A percentile compares a stretch with the other conserved stretches of the same genome.
Evolutionary conservation across 2,888 invertebrate genomes (phyloP).

Genomic region (Achlya flavicornis): DNA sequence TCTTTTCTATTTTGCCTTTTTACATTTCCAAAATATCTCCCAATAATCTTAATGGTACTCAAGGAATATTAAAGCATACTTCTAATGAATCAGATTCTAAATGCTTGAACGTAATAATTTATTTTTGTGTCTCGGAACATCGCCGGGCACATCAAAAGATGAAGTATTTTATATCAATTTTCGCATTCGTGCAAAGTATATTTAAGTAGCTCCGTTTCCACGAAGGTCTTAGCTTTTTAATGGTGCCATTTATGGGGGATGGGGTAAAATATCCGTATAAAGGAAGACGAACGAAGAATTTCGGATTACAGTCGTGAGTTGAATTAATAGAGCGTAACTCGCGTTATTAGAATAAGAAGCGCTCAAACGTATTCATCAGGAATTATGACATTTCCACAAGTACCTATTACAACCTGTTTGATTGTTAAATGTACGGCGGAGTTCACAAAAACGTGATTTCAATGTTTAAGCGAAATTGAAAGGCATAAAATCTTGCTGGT

Average conservation of each 20-base stretch:
- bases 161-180: slow-evolving; percentile 81
- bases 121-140: slow-evolving; percentile 39
- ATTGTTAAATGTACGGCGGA: slow-evolving; percentile 7
- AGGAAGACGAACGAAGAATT: slow-evolving; percentile 62
- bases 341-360: slow-evolving; percentile 41
- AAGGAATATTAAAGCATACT: background rate
- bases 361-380: slow-evolving; percentile 32
- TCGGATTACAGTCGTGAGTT: slow-evolving; percentile 55
- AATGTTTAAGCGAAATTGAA: slow-evolving; percentile 42
- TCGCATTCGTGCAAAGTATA: slow-evolving; percentile 78
- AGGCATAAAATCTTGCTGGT: slow-evolving; percentile 50
- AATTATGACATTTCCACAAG: slow-evolving; percentile 7
- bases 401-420: slow-evolving; percentile 3
- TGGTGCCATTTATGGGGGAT: slow-evolving; percentile 70
- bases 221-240: slow-evolving; percentile 72
- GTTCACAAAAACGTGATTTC: slow-evolving; percentile 29
- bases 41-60: background rate
- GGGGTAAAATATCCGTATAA: slow-evolving; percentile 66
- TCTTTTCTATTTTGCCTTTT: background rate
- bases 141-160: slow-evolving; percentile 60
- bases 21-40: background rate
- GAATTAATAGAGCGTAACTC: slow-evolving; percentile 44
- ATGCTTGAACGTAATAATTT: slow-evolving; percentile 18
- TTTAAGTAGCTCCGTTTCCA: slow-evolving; percentile 67
- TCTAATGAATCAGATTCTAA: slow-evolving; percentile 18